Evolutionary conservation across 2,888 invertebrate species (phyloP), one percentile per base, ranked within the genome.

Genomic region (Neoaliturus tenellus): DNA sequence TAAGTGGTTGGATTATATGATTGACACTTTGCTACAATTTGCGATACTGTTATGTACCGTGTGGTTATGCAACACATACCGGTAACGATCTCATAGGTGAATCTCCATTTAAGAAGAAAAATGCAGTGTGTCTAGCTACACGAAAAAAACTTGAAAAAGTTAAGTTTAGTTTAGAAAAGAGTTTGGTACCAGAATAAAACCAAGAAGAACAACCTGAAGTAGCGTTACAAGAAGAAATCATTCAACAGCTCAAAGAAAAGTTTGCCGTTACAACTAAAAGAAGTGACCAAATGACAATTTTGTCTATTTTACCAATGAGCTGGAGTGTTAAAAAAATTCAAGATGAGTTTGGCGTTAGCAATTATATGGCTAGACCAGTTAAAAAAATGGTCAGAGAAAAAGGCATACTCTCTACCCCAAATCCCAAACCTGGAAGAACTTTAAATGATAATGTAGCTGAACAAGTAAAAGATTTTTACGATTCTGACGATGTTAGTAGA

Each of bases 281-380:
- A 4, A 73, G 41, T 44, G 35, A 73, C 12, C 3, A 39, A 17
- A 41, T 31, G 33, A 67, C 67, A n/a, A 67, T 67, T 67, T 67
- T 67, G 20, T 67, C 28, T 4, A 17, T 67, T 31, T 31, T 67
- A 67, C 67, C 33, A 3, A 2, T 31, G 33, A 67, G 67, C 20
- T 67, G 33, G 73, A 73, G 41, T 17, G 6, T 1, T 12, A 39
- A 41, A 25, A 33, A 73, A 39, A 39, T 73, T n/a, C n/a, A 73
- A 39, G 73, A 39, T 39, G 73, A 73, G 73, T 73, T 73, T 73
- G 41, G 41, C 4, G 73, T 73, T 25, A 73, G 73, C 41, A 73
- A 39, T 25, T 73, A 73, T n/a, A 39, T 73, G 41, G 73, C 73
- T 12, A 4, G 73, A 33, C 41, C 73, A 5, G 73, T 73, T 1